A percentile compares a stretch with the other conserved stretches of the same genome.
phyloP scores from a whole-genome alignment of 2,113 vertebrate species.

The Nothocercus nigrocapillus region DNA sequence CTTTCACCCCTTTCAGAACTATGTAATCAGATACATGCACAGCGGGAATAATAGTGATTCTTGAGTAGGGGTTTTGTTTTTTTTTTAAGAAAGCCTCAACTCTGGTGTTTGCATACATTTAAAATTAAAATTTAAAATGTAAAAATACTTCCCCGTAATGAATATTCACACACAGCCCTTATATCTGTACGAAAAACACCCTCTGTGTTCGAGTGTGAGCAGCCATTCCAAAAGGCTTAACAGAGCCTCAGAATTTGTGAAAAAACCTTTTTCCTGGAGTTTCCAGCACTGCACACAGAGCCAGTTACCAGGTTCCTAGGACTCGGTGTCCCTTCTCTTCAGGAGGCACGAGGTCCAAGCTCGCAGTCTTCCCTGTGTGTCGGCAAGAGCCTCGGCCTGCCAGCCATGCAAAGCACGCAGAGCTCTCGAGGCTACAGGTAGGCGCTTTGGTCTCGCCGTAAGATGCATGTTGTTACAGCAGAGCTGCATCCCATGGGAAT shows the following conservation, averaged over 20 bases:
- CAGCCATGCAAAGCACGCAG: not conserved
- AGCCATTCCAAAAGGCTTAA: not conserved
- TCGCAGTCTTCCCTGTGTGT: no score
- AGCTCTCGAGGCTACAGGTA: rapidly evolving
- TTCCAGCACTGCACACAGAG: not conserved
- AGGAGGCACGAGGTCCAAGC: not conserved
- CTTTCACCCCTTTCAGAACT: not conserved
- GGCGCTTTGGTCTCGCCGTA: not conserved
- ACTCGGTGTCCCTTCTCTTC: not conserved
- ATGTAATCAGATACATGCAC: not conserved
- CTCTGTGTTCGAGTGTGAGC: not conserved
- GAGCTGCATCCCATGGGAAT: constrained; percentile 16
- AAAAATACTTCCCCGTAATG: not conserved
- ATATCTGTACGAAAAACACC: not conserved
- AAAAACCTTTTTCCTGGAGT: not conserved
- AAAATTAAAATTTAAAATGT: constrained; percentile 9
- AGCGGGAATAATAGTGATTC: not conserved
- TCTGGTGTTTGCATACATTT: constrained; percentile 34
- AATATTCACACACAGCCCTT: not conserved
- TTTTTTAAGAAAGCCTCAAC: not conserved
- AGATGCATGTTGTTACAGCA: not conserved
- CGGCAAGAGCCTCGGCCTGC: not conserved
- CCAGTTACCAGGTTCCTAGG: not conserved
- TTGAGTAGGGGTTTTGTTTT: not conserved
- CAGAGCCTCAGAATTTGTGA: not conserved